Percentiles rank a stretch among this genome's conserved stretches.
These are phyloP conservation scores for Lycorma delicatula DNA, from an alignment of 1,140 invertebrate species.

Conservation along the genomic window DNA sequence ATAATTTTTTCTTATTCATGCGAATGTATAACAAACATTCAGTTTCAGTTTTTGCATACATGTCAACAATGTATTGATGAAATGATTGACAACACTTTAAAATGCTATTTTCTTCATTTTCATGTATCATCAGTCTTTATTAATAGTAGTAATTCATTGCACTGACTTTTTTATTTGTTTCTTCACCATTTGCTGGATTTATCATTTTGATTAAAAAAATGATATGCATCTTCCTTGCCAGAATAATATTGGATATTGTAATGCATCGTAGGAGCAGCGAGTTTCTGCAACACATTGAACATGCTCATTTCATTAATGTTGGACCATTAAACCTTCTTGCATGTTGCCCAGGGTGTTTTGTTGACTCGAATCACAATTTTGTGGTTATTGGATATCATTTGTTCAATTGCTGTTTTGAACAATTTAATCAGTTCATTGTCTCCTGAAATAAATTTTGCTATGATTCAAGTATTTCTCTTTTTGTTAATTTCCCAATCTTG, in stretches of 20 bases:
- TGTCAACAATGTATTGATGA: constrained; percentile 39
- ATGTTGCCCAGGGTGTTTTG: too few relatives aligned
- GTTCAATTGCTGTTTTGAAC: too few relatives aligned
- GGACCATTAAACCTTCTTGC: too few relatives aligned
- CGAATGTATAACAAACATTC: constrained; percentile 35
- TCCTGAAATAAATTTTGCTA: too few relatives aligned
- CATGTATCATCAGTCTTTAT: constrained; percentile 36
- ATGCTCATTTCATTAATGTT: too few relatives aligned
- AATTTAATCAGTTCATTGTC: too few relatives aligned
- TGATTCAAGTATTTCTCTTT: too few relatives aligned
- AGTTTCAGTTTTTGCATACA: constrained; percentile 40
- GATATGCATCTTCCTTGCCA: constrained; percentile 42
- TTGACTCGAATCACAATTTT: too few relatives aligned
- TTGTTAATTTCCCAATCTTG: too few relatives aligned
- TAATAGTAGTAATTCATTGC: constrained; percentile 36
- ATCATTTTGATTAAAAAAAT: constrained; percentile 25
- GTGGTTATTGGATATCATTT: too few relatives aligned
- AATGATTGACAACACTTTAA: constrained; percentile 35
- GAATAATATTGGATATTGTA: constrained; percentile 40
- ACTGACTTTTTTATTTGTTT: constrained; percentile 29
- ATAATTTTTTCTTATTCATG: constrained; percentile 39
- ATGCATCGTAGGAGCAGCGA: constrained; percentile 29
- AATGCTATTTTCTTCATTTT: constrained; percentile 31
- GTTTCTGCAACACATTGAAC: too few relatives aligned
- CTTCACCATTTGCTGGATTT: not conserved